These are phyloP conservation scores for Drosophila obscura DNA, from an alignment of 1,140 invertebrate species.

Conservation along the genomic window DNA sequence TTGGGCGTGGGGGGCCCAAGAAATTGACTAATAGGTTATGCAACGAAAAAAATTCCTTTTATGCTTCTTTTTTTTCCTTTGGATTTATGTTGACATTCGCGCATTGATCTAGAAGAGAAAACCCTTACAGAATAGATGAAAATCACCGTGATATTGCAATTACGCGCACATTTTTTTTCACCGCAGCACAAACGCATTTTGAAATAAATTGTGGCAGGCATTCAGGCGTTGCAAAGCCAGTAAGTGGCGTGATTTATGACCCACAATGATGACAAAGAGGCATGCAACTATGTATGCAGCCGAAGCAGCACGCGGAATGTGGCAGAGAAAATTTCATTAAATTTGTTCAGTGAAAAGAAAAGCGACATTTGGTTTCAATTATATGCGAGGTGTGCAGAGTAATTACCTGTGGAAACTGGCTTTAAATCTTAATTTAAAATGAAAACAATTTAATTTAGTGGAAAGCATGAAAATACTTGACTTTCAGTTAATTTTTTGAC, in stretches of 20 bases:
- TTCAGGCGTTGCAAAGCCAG: constrained; percentile 63
- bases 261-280: constrained; percentile 55
- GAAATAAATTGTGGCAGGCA: constrained; percentile 72
- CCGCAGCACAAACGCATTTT: constrained; percentile 43
- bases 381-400: background rate
- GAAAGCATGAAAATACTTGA: too few species aligned
- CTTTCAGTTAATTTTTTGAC: too few species aligned
- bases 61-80: too few species aligned
- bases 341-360: constrained; percentile 23
- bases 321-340: constrained; percentile 28
- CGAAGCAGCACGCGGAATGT: background rate
- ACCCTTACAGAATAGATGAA: constrained; percentile 38
- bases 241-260: constrained; percentile 62
- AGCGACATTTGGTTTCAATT: constrained; percentile 19
- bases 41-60: constrained; percentile 20
- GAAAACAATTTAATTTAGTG: too few species aligned
- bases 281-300: constrained; percentile 49
- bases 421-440: too few species aligned
- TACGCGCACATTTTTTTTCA: constrained; percentile 32
- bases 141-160: constrained; percentile 47
- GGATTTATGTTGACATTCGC: constrained; percentile 55
- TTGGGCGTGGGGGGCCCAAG: constrained; percentile 1
- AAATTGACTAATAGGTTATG: constrained; percentile 43
- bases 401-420: too few species aligned
- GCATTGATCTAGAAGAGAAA: constrained; percentile 47